Evolutionary conservation across 2,113 vertebrate species (phyloP).

Genomic region (Xenus cinereus): DNA sequence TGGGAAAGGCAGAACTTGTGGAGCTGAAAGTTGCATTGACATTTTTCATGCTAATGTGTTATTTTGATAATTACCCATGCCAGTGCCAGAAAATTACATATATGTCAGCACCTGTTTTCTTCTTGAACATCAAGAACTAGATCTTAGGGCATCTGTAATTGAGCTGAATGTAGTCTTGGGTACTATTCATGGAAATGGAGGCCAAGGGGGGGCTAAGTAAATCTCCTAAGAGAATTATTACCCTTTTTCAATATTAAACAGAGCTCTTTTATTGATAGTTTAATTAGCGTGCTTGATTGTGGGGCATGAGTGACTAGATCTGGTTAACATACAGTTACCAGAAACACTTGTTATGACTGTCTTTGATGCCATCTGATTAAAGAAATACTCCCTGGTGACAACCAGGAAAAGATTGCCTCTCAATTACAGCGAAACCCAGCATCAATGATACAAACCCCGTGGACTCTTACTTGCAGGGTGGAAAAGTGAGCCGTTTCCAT

Average conservation of each 20-base stretch:
- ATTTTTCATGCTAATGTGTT: constrained; percentile 70
- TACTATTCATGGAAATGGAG: not conserved
- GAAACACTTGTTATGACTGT: not conserved
- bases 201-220: not conserved
- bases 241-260: not conserved
- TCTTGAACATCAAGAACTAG: constrained; percentile 40
- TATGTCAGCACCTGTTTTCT: constrained; percentile 64
- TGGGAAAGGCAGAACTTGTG: constrained; percentile 14
- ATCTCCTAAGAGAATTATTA: not conserved
- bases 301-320: not conserved
- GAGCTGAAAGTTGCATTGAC: constrained; percentile 53
- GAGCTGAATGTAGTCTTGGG: not conserved
- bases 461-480: not conserved
- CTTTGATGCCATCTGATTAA: not conserved
- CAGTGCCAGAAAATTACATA: constrained; percentile 51
- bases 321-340: not conserved
- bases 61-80: constrained; percentile 62
- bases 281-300: not conserved
- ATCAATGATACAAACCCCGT: not conserved
- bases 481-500: constrained; percentile 67
- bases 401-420: not conserved
- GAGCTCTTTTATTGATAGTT: not conserved
- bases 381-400: not conserved
- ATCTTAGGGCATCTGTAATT: constrained; percentile 15
- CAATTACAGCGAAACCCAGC: not conserved